Base-by-base conservation (phyloP, 2,113 vertebrate species). In the Brachyhypopomus gauderio region DNA sequence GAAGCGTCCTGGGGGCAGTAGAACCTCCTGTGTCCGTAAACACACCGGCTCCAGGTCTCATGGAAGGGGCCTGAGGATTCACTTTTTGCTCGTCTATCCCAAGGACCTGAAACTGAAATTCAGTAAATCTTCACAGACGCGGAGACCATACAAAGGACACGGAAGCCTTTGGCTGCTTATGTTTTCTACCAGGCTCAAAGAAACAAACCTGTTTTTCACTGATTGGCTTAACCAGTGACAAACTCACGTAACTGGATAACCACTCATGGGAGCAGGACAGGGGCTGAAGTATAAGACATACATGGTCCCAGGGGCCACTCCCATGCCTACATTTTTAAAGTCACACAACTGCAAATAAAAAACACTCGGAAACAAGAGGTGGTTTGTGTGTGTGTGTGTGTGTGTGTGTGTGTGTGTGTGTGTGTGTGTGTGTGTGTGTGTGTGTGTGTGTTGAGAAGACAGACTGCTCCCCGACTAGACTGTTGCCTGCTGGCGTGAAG, bases 21-120 rank as follows among this genome's bases (percentile, higher is more conserved):
- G 48, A 81, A 79, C 41, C 41, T 67, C 3, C 70, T 71, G 41
- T 38, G 72, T n/a, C 70, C 14, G 71, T 64, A 66, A 78, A 75
- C 34, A 34, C 48, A 71, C 63, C 52, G 73, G 17, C 8, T 22
- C 23, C 34, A 14, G 67, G 56, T 72, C 60, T 71, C 16, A 75
- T 34, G 12, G 5, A 58, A 62, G 17, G 41, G 25, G 22, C 17
- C 60, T 19, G 41, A 70, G 22, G 27, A 76, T 30, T 63, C 55
- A 23, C 16, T 48, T 3, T 25, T 41, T 76, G 27, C 58, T 72
- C 0, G 4, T 36, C 77, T 59, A 22, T 48, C 71, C 38, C 27
- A 59, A 41, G 71, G 63, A 52, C 12, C 64, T 75, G 55, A 75
- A 79, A 82, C 62, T 75, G 5, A 22, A 34, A 55, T 75, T 30